These are phyloP conservation scores for Mycetomoellerius zeteki DNA, from an alignment of 1,140 invertebrate species.

Conservation along the genomic window DNA sequence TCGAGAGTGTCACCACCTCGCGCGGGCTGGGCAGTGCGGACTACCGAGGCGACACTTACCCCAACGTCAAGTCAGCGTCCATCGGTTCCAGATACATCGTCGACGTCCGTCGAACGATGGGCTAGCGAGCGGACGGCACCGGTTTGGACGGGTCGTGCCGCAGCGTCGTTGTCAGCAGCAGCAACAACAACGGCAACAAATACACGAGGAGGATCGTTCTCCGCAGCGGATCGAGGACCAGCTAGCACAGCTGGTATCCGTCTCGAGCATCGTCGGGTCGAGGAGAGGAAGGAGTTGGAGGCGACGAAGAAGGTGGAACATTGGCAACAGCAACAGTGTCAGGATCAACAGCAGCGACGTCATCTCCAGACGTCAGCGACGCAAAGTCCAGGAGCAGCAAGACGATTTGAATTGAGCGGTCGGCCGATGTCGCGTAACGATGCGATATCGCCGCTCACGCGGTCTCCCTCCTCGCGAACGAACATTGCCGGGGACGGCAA, in stretches of 20 bases:
- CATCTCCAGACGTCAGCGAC: conserved; percentile 61
- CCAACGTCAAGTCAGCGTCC: conserved; percentile 68
- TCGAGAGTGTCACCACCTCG: conserved; percentile 87
- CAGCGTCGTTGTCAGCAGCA: conserved; percentile 61
- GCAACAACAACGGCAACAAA: conserved; percentile 55
- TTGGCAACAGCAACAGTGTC: conserved; percentile 51
- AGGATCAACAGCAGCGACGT: conserved; percentile 63
- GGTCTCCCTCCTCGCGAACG: conserved; percentile 81
- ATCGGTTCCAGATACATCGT: conserved; percentile 66
- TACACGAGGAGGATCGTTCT: conserved; percentile 53
- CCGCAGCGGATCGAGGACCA: conserved; percentile 52
- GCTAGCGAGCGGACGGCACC: conserved; percentile 80
- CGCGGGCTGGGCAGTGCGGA: conserved; percentile 87
- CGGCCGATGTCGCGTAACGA: conserved; percentile 83
- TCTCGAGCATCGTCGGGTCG: conserved; percentile 68
- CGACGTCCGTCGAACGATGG: conserved; percentile 79
- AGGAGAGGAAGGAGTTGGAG: conserved; percentile 73
- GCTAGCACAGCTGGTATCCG: conserved; percentile 64
- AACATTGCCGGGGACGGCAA: conserved; percentile 5
- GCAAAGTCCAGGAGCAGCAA: conserved; percentile 71
- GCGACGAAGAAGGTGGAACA: conserved; percentile 77
- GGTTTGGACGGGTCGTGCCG: conserved; percentile 77
- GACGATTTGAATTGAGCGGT: conserved; percentile 80
- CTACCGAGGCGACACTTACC: conserved; percentile 82
- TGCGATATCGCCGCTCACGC: conserved; percentile 83